Conservation (phyloP, 35 echinoderm and acorn worm species). For the Apostichopus japonicus region DNA sequence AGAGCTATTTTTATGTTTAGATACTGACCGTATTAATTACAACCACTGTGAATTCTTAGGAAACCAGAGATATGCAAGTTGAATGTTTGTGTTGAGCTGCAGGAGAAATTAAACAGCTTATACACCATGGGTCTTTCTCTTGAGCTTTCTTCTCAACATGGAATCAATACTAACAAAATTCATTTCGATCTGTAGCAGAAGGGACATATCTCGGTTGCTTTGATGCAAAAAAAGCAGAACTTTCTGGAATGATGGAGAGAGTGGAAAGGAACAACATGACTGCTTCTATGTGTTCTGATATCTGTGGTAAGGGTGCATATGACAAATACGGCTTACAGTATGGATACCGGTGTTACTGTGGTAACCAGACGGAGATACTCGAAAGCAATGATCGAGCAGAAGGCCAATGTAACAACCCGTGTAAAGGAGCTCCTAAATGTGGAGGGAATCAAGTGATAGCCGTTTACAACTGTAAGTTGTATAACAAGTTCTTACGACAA, state of each 20-base stretch:
- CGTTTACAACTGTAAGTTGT: neutral
- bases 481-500: neutral
- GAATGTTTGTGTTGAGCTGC: too few species aligned
- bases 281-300: neutral
- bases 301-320: neutral
- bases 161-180: too few species aligned
- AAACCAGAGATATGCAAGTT: too few species aligned
- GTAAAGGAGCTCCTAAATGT: neutral
- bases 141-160: too few species aligned
- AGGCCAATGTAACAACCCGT: neutral
- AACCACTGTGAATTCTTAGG: too few species aligned
- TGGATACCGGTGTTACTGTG: neutral
- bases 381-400: neutral
- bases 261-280: neutral
- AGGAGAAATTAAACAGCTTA: too few species aligned
- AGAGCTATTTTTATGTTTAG: too few species aligned
- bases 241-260: neutral
- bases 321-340: neutral
- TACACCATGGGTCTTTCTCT: too few species aligned
- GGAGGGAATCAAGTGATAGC: neutral
- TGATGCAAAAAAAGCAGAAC: neutral
- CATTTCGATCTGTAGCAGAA: too few species aligned
- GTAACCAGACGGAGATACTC: neutral
- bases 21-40: too few species aligned
- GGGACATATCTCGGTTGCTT: too few species aligned